Conservation (phyloP, 2,797 vertebrate species). For the Halcyon smyrnensis region DNA sequence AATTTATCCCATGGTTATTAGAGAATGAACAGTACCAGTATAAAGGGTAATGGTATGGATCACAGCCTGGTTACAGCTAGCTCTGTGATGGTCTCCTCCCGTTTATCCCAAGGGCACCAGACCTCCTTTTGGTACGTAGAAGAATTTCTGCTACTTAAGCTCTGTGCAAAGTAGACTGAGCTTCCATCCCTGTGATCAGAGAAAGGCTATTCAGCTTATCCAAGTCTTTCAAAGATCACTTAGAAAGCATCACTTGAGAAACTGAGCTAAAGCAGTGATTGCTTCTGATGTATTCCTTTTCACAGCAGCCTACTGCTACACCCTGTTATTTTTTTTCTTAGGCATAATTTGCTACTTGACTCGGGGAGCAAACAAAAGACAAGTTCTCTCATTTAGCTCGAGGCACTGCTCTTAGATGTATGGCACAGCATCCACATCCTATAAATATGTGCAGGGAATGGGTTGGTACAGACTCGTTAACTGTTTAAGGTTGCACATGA, state of each 20-base stretch:
- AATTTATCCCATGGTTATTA: neutral
- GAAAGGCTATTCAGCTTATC: neutral
- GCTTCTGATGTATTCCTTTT: neutral
- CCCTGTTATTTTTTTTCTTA: neutral
- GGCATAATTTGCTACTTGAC: neutral
- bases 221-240: neutral
- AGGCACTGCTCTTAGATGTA: neutral
- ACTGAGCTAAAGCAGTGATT: slow-evolving; percentile 17
- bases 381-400: neutral
- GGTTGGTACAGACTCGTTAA: neutral
- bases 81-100: neutral
- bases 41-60: neutral
- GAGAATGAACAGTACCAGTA: neutral
- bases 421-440: neutral
- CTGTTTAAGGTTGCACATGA: neutral
- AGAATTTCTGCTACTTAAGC: neutral
- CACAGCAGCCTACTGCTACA: neutral
- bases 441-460: neutral
- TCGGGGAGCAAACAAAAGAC: neutral
- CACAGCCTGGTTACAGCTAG: neutral
- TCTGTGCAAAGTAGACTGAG: neutral
- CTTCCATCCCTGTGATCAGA: neutral
- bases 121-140: neutral
- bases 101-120: neutral
- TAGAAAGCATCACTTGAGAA: slow-evolving; percentile 59